These are phyloP conservation scores for Chorisops tibialis DNA, from an alignment of 2,888 invertebrate genomes.

Conservation along the genomic window DNA sequence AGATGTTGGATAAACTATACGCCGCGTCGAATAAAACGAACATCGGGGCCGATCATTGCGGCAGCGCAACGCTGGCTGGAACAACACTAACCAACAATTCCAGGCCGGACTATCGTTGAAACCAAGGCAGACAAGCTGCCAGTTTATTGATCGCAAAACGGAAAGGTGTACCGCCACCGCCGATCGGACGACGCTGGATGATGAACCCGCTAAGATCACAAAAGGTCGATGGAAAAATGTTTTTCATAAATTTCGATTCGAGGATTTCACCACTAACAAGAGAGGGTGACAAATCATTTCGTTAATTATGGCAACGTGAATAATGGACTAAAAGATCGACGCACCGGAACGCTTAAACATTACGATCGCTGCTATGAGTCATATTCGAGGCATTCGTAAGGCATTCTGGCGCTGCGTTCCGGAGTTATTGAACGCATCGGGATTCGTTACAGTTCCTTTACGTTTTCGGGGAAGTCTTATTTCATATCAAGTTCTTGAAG, in stretches of 20 bases:
- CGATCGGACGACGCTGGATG: neutral
- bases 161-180: neutral
- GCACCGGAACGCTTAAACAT: constrained; percentile 12
- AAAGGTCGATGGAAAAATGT: constrained; percentile 2
- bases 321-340: constrained; percentile 16
- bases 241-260: neutral
- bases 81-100: neutral
- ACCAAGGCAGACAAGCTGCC: neutral
- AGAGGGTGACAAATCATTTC: constrained; percentile 21
- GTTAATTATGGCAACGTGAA: constrained; percentile 22
- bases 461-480: too few species aligned
- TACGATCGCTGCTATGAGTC: constrained; percentile 19
- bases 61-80: constrained; percentile 3
- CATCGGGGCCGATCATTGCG: constrained; percentile 7
- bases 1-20: constrained; percentile 8
- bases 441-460: too few species aligned
- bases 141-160: constrained; percentile 3
- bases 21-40: constrained; percentile 5
- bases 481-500: too few species aligned
- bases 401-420: constrained; percentile 14
- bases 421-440: constrained; percentile 2
- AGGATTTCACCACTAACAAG: neutral
- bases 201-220: neutral
- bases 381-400: constrained; percentile 4
- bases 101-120: neutral